Conservation (phyloP, 2,797 vertebrate species). For the Mionectes olivaceus region DNA sequence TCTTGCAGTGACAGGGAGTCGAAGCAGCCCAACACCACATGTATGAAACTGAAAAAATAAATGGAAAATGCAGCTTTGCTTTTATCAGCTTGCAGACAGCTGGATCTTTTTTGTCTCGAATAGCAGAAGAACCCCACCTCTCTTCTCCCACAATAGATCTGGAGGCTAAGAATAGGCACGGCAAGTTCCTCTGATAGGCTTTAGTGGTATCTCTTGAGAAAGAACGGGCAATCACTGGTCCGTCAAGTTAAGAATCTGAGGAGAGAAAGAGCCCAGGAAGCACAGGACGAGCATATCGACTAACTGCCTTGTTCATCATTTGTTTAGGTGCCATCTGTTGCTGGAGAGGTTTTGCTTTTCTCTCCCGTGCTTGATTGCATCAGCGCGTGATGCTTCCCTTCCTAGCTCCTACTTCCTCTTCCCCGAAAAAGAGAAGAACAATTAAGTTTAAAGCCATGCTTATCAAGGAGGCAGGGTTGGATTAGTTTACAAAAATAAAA, state of each 20-base stretch:
- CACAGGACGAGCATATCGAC: neutral
- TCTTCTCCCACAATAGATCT: neutral
- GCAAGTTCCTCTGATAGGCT: neutral
- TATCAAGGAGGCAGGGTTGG: neutral
- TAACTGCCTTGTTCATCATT: slow-evolving; percentile 20
- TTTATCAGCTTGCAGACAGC: slow-evolving; percentile 39
- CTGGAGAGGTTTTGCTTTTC: neutral
- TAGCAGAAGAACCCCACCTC: neutral
- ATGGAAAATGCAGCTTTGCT: slow-evolving; percentile 21
- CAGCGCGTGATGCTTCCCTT: rapidly evolving
- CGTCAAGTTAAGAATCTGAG: slow-evolving; percentile 1
- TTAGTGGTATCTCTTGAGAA: neutral
- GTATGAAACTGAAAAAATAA: slow-evolving; percentile 46
- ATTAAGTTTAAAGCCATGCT: neutral
- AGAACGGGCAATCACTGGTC: neutral
- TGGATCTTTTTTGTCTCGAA: slow-evolving; percentile 25
- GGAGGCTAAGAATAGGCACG: slow-evolving; percentile 10
- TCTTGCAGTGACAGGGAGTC: slow-evolving; percentile 14
- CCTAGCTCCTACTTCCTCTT: neutral
- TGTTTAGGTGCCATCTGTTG: neutral
- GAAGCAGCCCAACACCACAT: neutral
- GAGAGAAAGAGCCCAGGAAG: slow-evolving; percentile 15
- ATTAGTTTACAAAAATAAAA: neutral
- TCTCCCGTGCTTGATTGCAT: neutral
- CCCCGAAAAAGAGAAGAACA: neutral